Evolutionary conservation across 2,888 invertebrate genomes (phyloP), one percentile per base, ranked within the genome.

Genomic region (Hecatera dysodea): DNA sequence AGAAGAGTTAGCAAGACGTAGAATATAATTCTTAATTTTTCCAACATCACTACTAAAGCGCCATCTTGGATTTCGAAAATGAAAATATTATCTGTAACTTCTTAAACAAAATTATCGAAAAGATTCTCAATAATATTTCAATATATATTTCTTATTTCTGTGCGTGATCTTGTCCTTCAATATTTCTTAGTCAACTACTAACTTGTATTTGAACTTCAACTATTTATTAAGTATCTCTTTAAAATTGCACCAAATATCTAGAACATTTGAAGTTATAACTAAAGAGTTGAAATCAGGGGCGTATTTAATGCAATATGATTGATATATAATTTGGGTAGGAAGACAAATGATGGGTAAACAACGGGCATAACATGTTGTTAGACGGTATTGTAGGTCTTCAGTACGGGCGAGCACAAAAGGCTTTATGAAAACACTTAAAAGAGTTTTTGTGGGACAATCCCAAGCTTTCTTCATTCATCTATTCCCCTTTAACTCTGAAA

Each of bases 1-100:
- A 96, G 87, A 19, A 96, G 64, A 4, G 94, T 89, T 48, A 96
- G 67, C 24, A 93, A 89, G 59, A 96, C 75, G 69, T 95, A 95
- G 87, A 96, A 95, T 70, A 96, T 66, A 12, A 93, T 92, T 76
- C 95, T 88, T 48, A 95, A 79, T 88, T 94, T 95, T 63, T 95
- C 95, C 50, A 93, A 92, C 95, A 92, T 90, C 24, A 77, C 82
- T 61, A 0, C 3, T 9, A 44, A 17, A 27, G 19, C 2, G 46
- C 61, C 74, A 79, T 83, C n/a, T 65, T 81, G 17, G 3, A 70
- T 67, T 71, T 53, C n/a, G n/a, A n/a, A n/a, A n/a, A n/a, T n/a
- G 24, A 24, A 33, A 33, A 8, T 8, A 33, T 33, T 8, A 33
- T 33, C 33, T 7, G 4, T 22, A n/a, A 11, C 22, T n/a, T 44